A percentile compares a stretch with the other conserved stretches of the same genome.
Conservation (phyloP, 2,797 vertebrate species). For the Lacerta bilineata region DNA sequence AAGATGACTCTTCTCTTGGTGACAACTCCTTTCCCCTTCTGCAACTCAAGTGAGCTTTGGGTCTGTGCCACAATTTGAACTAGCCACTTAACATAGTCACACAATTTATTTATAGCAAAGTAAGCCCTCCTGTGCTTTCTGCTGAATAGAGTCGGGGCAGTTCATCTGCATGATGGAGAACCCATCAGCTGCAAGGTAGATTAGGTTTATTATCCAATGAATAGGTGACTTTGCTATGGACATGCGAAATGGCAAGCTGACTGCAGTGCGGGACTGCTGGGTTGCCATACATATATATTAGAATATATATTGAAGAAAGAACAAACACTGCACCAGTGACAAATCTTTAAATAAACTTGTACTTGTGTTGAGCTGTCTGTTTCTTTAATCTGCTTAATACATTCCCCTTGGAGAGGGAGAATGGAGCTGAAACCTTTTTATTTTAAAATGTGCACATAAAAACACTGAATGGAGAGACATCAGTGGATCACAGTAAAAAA, state of each 20-base stretch:
- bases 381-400: not conserved
- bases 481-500: not conserved
- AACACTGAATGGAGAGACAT: accelerated
- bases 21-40: slow-evolving; percentile 12
- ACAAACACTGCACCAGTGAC: slow-evolving; percentile 45
- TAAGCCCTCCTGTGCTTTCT: slow-evolving; percentile 1
- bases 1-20: slow-evolving; percentile 14
- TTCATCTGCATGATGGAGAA: slow-evolving; percentile 32
- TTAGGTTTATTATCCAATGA: slow-evolving; percentile 34
- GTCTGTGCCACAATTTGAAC: slow-evolving; percentile 33
- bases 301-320: slow-evolving; percentile 56
- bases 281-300: slow-evolving; percentile 41
- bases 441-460: not conserved
- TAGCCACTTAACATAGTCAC: slow-evolving; percentile 42
- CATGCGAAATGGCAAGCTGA: slow-evolving; percentile 33
- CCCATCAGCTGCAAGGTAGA: slow-evolving; percentile 36
- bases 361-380: slow-evolving; percentile 40
- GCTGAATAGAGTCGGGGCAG: not conserved
- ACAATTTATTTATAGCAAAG: slow-evolving; percentile 44
- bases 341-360: slow-evolving; percentile 67
- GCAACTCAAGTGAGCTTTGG: slow-evolving; percentile 18
- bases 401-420: slow-evolving; percentile 21
- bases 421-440: not conserved
- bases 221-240: slow-evolving; percentile 16
- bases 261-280: slow-evolving; percentile 6